These are phyloP conservation scores for Tor tambroides DNA, from an alignment of 2,113 vertebrate species.

Conservation along the genomic window DNA sequence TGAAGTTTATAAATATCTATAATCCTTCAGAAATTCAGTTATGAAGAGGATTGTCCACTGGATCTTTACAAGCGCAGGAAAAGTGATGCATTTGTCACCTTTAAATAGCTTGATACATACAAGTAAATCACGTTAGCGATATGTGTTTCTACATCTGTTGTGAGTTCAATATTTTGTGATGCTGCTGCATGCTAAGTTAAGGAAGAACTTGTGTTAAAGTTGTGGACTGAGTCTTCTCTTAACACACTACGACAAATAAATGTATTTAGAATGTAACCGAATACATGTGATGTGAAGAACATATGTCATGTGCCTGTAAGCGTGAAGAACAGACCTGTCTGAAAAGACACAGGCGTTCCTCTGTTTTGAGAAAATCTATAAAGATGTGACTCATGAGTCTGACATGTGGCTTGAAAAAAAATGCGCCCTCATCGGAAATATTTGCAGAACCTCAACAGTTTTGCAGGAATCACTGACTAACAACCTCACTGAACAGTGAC, in stretches of 20 bases:
- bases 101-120: neutral
- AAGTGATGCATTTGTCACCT: neutral
- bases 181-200: neutral
- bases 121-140: neutral
- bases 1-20: neutral
- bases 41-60: neutral
- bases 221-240: neutral
- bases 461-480: neutral
- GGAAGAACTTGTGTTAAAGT: neutral
- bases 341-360: neutral
- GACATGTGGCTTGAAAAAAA: neutral
- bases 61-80: neutral
- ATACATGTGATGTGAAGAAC: neutral
- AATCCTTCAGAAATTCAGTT: neutral
- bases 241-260: neutral
- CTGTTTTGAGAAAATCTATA: conserved; percentile 5
- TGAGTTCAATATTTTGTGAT: neutral
- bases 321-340: neutral
- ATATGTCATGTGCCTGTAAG: conserved; percentile 1
- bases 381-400: conserved; percentile 17
- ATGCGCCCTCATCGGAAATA: neutral
- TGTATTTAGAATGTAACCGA: neutral
- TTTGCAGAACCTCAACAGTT: neutral
- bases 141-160: neutral
- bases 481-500: neutral